Evolutionary conservation across 2,113 vertebrate species (phyloP), one percentile per base, ranked within the genome.

Genomic region (Leptobrachium ailaonicum): DNA sequence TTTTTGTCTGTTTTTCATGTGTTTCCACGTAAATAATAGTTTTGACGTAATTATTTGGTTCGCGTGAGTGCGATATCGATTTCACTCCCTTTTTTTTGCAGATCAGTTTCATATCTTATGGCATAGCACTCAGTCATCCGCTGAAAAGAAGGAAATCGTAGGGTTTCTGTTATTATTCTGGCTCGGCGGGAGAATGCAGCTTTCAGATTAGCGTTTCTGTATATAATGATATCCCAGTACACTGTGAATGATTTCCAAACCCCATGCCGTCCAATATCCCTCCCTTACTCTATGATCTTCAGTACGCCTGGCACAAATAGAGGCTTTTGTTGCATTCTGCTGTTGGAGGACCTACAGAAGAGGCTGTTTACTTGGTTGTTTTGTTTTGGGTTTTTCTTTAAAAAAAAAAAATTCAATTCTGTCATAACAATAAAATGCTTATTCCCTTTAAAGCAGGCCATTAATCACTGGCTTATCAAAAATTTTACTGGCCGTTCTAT

Each of bases 241-340:
- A 40, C 74, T 42, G 8, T 76, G 40, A 66, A 75, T 44, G 73
- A 12, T 64, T 66, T 47, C 64, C 74, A 76, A 76, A 66, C 60
- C 20, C 74, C 63, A 32, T 66, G 64, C 47, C 11, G 47, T 13
- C 9, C 9, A 60, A 12, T 14, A 6, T 58, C 13, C 10, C 13
- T 3, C 10, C 13, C 13, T 11, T 58, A 10, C 56, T 60, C 3
- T 4, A 60, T 13, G 13, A 4, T 12, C 56, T 7, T 60, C 10
- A 14, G 13, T 12, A 60, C 56, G 13, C 56, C 56, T 13, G 4
- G 47, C 13, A 74, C 58, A 63, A 13, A 60, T 4, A 60, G 2
- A 12, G 3, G 9, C 13, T 60, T 60, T 60, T 12, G 13, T 60
- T 60, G 13, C 3, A 60, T 60, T 1, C 13, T 60, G 56, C 10